Evolutionary conservation across 2,797 vertebrate species (phyloP), one percentile per base, ranked within the genome.

Genomic region (Chaenodraco wilsoni): DNA sequence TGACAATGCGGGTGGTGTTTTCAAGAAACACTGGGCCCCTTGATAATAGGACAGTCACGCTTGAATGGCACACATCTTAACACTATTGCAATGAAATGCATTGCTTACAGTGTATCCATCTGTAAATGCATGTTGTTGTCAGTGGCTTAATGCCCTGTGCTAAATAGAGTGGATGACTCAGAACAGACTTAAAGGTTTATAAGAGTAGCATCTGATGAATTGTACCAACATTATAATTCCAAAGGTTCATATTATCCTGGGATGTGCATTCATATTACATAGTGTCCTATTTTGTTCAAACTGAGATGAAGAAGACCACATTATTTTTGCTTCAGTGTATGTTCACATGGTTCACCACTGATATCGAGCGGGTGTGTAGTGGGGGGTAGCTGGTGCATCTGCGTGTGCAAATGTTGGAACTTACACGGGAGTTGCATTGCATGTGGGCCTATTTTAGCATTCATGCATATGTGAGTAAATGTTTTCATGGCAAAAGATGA

Each of bases 401-500:
- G 66, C 56, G 55, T 85, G 70, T 60, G 31, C 74, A 52, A 45
- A 58, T 45, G 68, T 61, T 33, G 40, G 58, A 58, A 41, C 19
- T 72, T 52, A 72, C 76, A 77, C n/a, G 46, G 71, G 76, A 80
- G 70, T 45, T 60, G 65, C 74, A 37, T 87, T 57, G 59, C 85
- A 82, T 78, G 79, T 69, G 49, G 69, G 76, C 62, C 66, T 76
- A 31, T 64, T 83, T 77, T 72, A 82, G 74, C 78, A 78, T 21
- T 83, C 83, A 83, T 89, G 89, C 86, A 89, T 88, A 83, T 75
- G 43, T 65, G 55, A 89, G 51, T 70, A 60, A 84, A 72, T 73
- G 63, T 82, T 89, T 77, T 78, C 64, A 72, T 83, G 88, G 48
- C 77, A 78, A 56, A 73, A 40, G 66, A 87, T 76, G 45, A 84